Evolutionary conservation across 2,113 vertebrate species (phyloP).

Genomic region (Amazona guildingii): DNA sequence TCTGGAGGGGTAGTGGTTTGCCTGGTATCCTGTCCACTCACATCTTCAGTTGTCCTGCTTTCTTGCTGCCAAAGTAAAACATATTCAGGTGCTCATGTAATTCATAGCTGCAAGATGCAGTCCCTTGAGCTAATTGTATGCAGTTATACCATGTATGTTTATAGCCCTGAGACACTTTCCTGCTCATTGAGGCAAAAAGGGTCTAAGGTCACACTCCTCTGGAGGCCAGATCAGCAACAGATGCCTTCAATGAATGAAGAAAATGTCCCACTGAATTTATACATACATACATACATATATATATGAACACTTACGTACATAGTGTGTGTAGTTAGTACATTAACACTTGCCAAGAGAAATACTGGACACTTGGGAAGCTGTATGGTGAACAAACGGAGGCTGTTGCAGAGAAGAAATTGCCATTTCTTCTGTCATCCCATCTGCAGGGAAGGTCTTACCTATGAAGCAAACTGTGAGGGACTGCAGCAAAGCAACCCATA

Average conservation of each 20-base stretch:
- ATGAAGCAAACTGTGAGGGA: neutral
- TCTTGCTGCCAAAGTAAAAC: neutral
- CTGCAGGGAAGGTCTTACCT: conserved; percentile 60
- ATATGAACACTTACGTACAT: neutral
- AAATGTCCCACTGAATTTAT: neutral
- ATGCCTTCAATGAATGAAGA: conserved; percentile 50
- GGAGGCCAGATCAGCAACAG: conserved; percentile 59
- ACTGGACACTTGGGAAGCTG: conserved; percentile 8
- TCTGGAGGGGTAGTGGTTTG: neutral
- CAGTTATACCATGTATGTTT: neutral
- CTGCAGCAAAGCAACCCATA: conserved; percentile 68
- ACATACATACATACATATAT: too few relatives aligned
- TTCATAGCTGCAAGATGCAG: neutral
- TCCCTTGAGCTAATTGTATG: conserved; percentile 5
- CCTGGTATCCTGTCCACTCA: neutral
- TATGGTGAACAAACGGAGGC: conserved; percentile 57
- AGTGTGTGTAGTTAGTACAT: neutral
- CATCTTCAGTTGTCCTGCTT: neutral
- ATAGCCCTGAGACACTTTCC: neutral
- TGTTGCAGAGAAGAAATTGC: conserved; percentile 61
- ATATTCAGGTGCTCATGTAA: neutral
- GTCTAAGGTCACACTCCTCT: neutral
- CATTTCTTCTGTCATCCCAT: conserved; percentile 14
- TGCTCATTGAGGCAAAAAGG: conserved; percentile 23
- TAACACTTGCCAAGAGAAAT: conserved; percentile 58